A percentile compares a stretch with the other conserved stretches of the same genome.
Conservation (phyloP, 2,888 invertebrate species). For the Mesorhabditis spiculigera region DNA sequence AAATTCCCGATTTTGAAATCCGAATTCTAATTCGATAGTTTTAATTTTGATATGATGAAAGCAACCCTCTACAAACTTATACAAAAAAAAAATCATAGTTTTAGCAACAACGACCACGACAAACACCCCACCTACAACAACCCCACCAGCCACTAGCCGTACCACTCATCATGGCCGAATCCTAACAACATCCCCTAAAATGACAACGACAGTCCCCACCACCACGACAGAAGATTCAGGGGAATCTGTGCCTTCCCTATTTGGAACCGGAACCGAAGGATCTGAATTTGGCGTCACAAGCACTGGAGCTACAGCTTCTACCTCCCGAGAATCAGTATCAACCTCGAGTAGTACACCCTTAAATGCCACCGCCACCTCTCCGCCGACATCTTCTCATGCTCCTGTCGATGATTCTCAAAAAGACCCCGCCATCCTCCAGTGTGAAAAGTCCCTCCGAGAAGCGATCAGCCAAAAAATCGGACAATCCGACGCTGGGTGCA, state of each 20-base stretch:
- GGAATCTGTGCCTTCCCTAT: too few species aligned
- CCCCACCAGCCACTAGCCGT: too few species aligned
- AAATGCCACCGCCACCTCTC: background rate
- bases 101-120: background rate
- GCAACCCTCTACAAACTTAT: too few species aligned
- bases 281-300: background rate
- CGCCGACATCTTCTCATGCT: too few species aligned
- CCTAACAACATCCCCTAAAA: background rate
- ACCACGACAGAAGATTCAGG: background rate
- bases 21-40: too few species aligned
- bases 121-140: background rate
- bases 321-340: background rate
- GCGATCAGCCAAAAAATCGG: background rate
- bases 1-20: too few species aligned
- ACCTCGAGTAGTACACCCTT: background rate
- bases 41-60: too few species aligned
- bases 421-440: background rate
- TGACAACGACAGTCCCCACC: background rate
- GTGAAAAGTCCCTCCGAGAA: constrained; percentile 1
- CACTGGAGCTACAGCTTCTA: background rate
- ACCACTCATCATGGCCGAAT: background rate
- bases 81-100: too few species aligned
- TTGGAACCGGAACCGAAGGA: too few species aligned
- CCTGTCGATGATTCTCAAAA: background rate
- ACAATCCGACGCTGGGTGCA: background rate